Evolutionary conservation across 2,797 vertebrate species (phyloP).

Genomic region (Synanceia verrucosa): DNA sequence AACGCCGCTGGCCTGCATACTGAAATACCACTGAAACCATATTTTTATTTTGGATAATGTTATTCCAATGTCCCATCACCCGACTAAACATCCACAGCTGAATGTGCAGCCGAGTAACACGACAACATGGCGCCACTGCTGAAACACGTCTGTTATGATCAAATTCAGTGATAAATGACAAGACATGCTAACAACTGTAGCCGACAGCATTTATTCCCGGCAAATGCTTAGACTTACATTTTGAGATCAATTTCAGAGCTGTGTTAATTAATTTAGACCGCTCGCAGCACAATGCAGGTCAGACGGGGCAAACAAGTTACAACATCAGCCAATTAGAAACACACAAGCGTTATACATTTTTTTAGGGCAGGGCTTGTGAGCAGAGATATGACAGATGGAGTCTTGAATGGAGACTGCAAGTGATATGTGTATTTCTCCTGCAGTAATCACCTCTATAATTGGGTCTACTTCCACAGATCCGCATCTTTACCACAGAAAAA

Average conservation of each 20-base stretch:
- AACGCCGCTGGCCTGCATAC: conserved; percentile 60
- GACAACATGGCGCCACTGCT: conserved; percentile 51
- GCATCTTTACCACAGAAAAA: conserved; percentile 26
- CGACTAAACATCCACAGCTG: conserved; percentile 47
- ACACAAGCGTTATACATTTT: conserved; percentile 62
- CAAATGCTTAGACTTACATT: conserved; percentile 77
- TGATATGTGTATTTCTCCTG: conserved; percentile 20
- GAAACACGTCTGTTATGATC: conserved; percentile 63
- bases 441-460: conserved; percentile 37
- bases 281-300: conserved; percentile 81
- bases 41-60: conserved; percentile 12
- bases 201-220: conserved; percentile 71
- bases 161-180: conserved; percentile 68
- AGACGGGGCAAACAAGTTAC: conserved; percentile 81
- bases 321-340: conserved; percentile 82
- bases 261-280: conserved; percentile 82
- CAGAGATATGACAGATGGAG: conserved; percentile 58
- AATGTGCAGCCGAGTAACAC: conserved; percentile 53
- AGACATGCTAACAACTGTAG: conserved; percentile 71
- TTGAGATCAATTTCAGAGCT: conserved; percentile 81
- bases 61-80: conserved; percentile 18
- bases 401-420: conserved; percentile 31
- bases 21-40: conserved; percentile 23
- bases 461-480: conserved; percentile 18
- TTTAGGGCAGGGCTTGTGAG: conserved; percentile 46